A percentile compares a stretch with the other conserved stretches of the same genome.
Conservation (phyloP, 2,113 vertebrate genomes). For the Aviceda subcristata region DNA sequence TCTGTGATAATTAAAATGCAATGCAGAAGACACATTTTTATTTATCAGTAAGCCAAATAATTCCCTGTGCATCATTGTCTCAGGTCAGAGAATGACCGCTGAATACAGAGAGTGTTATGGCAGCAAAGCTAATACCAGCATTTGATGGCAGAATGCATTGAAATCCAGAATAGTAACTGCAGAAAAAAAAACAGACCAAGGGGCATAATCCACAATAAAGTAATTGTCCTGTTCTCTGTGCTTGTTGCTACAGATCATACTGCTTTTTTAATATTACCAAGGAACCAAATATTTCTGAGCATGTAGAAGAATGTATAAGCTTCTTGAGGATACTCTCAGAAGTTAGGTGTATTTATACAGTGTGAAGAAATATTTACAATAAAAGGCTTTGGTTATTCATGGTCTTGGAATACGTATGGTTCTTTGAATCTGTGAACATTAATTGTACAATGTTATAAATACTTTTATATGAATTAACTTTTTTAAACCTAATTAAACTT, state of each 20-base stretch:
- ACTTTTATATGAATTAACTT: not conserved
- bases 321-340: not conserved
- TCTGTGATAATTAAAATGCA: not conserved
- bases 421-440: not conserved
- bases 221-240: not conserved
- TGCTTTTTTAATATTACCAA: not conserved
- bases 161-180: not conserved
- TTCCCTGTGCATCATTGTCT: not conserved
- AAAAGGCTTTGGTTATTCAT: not conserved
- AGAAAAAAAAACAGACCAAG: not conserved
- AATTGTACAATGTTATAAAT: not conserved
- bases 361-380: not conserved
- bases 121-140: not conserved
- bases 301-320: not conserved
- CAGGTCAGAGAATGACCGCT: not conserved
- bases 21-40: not conserved
- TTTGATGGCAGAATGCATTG: not conserved
- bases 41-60: not conserved
- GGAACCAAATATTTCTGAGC: not conserved
- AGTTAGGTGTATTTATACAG: not conserved
- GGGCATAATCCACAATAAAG: not conserved
- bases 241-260: not conserved
- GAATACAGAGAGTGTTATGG: not conserved
- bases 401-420: not conserved
- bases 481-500: conserved; percentile 37